These are phyloP conservation scores for Corythornis cristatus DNA, from an alignment of 2,113 vertebrate genomes.

Conservation along the genomic window DNA sequence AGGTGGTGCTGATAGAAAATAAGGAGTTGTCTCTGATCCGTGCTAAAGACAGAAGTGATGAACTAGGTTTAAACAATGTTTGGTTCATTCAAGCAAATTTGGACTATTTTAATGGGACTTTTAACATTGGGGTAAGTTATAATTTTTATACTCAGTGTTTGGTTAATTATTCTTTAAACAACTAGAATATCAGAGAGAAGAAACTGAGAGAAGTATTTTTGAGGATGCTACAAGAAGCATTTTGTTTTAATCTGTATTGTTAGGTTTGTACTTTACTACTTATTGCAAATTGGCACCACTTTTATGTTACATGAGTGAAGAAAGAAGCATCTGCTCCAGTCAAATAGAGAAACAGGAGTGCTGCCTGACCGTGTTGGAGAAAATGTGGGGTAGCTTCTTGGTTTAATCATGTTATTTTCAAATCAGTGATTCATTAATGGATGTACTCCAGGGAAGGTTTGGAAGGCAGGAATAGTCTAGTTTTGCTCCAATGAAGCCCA, in stretches of 20 bases:
- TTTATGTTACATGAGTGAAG: background rate
- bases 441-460: background rate
- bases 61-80: conserved; percentile 88
- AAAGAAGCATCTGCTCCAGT: background rate
- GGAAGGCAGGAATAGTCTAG: background rate
- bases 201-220: background rate
- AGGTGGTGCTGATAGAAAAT: conserved; percentile 96
- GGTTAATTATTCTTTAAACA: background rate
- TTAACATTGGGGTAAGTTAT: conserved; percentile 92
- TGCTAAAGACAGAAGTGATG: conserved; percentile 85
- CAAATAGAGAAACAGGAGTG: background rate
- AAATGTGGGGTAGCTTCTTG: background rate
- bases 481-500: background rate
- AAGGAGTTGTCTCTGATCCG: conserved; percentile 93
- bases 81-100: conserved; percentile 95
- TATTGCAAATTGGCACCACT: background rate
- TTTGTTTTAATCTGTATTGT: background rate
- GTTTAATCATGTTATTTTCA: background rate
- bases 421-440: background rate
- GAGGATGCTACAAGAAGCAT: background rate
- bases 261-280: background rate
- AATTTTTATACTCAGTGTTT: background rate
- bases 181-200: background rate
- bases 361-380: background rate
- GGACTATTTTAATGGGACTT: conserved; percentile 92